Conservation (phyloP, 30 jellyfish, hydroid and myxozoan genomes). For the Haliclystus octoradiatus region DNA sequence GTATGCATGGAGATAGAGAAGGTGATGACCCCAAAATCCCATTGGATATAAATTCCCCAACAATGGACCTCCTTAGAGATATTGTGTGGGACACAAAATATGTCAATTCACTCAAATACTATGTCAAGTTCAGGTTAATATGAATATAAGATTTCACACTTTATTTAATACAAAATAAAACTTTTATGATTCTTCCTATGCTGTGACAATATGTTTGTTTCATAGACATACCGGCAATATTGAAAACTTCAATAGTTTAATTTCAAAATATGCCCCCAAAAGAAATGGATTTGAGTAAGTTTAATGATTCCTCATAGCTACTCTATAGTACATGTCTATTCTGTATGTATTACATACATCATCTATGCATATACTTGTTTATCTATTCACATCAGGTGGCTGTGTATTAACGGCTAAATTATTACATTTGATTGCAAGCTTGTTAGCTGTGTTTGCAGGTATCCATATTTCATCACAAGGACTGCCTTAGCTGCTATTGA, state of each 20-base stretch:
- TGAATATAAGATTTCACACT: not conserved
- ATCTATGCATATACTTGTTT: too few relatives aligned
- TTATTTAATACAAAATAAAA: not conserved
- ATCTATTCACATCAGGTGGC: too few relatives aligned
- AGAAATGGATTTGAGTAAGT: constrained; percentile 21
- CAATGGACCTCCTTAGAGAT: constrained; percentile 16
- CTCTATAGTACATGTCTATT: too few relatives aligned
- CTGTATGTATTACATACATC: too few relatives aligned
- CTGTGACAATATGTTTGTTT: not conserved
- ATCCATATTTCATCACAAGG: constrained; percentile 1
- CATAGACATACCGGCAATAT: constrained; percentile 17
- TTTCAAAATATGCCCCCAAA: constrained; percentile 24
- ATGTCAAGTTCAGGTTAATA: constrained; percentile 15
- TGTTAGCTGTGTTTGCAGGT: too few relatives aligned
- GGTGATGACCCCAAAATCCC: constrained; percentile 7
- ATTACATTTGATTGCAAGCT: too few relatives aligned
- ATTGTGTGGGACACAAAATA: constrained; percentile 11
- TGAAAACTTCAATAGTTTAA: constrained; percentile 25
- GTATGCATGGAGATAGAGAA: constrained; percentile 12
- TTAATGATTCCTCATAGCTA: too few relatives aligned
- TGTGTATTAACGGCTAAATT: too few relatives aligned
- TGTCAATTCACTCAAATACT: not conserved
- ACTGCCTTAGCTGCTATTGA: constrained; percentile 28
- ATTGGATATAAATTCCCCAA: not conserved
- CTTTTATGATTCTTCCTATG: not conserved